Percentiles rank a stretch among this genome's conserved stretches.
Conservation (phyloP, 2,888 invertebrate genomes). For the Conus canariensis region DNA sequence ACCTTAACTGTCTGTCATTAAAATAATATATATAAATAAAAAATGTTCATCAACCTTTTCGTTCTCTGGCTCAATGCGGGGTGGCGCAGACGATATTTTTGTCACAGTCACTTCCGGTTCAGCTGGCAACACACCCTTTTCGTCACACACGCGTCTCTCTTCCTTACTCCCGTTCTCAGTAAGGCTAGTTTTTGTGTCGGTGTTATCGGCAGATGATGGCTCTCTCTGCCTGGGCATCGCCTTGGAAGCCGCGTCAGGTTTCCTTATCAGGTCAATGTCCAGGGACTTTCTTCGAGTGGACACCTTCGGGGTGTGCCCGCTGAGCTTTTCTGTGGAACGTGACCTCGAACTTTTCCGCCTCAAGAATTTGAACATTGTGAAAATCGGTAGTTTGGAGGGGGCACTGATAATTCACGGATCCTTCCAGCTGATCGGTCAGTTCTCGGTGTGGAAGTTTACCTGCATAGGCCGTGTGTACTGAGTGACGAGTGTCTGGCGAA, state of each 20-base stretch:
- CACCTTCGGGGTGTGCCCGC: not conserved
- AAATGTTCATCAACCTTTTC: too few relatives aligned
- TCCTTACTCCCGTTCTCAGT: too few relatives aligned
- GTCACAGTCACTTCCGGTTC: not conserved
- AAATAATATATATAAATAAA: too few relatives aligned
- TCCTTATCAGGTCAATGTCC: not conserved
- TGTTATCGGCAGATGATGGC: too few relatives aligned
- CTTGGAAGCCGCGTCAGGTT: not conserved
- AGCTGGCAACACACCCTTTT: too few relatives aligned
- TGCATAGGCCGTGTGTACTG: too few relatives aligned
- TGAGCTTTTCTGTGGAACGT: not conserved
- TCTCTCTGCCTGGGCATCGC: not conserved
- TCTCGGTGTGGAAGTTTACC: too few relatives aligned
- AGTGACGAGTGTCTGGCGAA: too few relatives aligned
- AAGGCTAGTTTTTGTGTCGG: too few relatives aligned
- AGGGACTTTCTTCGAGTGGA: not conserved
- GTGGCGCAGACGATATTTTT: not conserved
- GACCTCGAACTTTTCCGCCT: constrained; percentile 24
- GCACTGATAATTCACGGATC: not conserved
- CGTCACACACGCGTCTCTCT: too few relatives aligned
- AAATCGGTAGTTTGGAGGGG: not conserved
- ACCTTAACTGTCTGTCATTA: too few relatives aligned
- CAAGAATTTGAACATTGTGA: constrained; percentile 32
- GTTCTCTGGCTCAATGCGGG: too few relatives aligned
- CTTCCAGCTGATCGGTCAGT: not conserved